Evolutionary conservation across 2,797 vertebrate genomes (phyloP).

Genomic region (Halcyon badia): DNA sequence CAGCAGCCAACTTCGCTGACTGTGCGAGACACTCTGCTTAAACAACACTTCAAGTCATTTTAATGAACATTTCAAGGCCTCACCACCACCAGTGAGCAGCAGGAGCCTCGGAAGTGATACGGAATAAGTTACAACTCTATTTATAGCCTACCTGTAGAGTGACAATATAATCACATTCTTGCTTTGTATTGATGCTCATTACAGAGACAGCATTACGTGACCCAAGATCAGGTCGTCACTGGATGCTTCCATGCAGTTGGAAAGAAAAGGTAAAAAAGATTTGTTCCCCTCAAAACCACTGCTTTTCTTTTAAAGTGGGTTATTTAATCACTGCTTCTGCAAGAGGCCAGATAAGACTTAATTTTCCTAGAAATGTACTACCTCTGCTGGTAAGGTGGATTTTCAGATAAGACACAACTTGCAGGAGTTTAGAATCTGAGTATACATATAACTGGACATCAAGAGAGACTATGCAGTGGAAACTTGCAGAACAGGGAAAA

Average conservation of each 20-base stretch:
- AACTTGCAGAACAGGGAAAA: not conserved
- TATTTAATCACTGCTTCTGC: not conserved
- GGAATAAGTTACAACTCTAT: conserved; percentile 38
- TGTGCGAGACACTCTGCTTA: conserved; percentile 12
- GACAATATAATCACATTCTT: conserved; percentile 32
- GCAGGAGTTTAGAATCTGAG: not conserved
- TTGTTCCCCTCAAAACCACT: not conserved
- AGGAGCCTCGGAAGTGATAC: conserved; percentile 7
- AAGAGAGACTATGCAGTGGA: not conserved
- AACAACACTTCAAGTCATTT: conserved; percentile 50
- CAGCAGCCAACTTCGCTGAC: conserved; percentile 36
- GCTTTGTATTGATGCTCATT: conserved; percentile 11
- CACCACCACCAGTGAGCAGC: conserved; percentile 34
- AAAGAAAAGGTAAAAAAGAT: not conserved
- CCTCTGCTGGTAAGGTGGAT: not conserved
- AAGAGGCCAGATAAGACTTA: not conserved
- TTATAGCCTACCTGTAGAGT: conserved; percentile 42
- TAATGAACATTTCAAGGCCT: conserved; percentile 59
- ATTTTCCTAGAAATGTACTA: not conserved
- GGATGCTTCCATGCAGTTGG: not conserved
- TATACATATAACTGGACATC: not conserved
- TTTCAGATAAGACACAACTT: not conserved
- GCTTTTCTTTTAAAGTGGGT: not conserved
- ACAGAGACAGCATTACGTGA: not conserved
- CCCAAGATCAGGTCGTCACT: not conserved